Conservation (phyloP, 2,797 vertebrate genomes). For the Psittacula echo region DNA sequence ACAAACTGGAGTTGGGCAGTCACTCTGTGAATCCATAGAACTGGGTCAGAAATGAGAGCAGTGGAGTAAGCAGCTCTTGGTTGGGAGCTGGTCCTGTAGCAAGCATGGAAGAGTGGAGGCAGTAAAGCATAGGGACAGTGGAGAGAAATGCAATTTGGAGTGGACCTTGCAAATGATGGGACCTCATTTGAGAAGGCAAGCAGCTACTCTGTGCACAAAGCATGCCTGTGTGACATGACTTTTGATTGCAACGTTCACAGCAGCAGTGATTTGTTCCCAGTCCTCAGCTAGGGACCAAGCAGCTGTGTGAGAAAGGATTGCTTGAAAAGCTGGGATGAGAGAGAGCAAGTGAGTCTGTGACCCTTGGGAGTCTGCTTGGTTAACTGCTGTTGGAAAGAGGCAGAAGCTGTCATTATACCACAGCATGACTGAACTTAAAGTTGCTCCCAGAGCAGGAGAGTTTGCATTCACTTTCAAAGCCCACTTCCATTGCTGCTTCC, state of each 20-base stretch:
- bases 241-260: neutral
- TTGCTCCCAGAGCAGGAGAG: neutral
- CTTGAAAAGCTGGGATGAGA: neutral
- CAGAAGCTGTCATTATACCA: neutral
- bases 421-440: neutral
- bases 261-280: neutral
- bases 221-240: accelerated
- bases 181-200: neutral
- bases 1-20: neutral
- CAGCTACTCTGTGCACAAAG: neutral
- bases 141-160: neutral
- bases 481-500: neutral
- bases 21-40: neutral
- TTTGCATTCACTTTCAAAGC: neutral
- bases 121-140: neutral
- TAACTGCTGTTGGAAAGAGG: neutral
- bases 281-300: neutral
- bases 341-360: neutral
- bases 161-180: neutral
- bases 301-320: neutral
- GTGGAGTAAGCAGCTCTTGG: neutral
- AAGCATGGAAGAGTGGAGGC: neutral
- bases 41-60: neutral
- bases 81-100: neutral
- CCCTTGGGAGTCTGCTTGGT: neutral